A percentile compares a stretch with the other conserved stretches of the same genome.
phyloP scores from a whole-genome alignment of 2,113 vertebrate species.

The Tragelaphus strepsiceros region DNA sequence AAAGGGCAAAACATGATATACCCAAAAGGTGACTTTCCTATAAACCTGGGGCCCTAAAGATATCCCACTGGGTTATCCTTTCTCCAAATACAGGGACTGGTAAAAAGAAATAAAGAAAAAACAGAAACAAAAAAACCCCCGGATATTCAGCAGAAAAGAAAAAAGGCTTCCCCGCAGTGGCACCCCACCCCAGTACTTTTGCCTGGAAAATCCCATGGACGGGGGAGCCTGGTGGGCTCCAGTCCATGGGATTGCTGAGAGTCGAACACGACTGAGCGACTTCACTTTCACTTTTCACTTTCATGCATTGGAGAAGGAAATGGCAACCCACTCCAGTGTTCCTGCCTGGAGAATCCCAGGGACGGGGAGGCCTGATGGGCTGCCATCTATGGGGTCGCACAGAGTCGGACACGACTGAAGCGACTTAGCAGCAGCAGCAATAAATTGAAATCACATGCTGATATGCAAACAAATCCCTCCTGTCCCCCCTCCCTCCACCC shows the following conservation, averaged over 20 bases:
- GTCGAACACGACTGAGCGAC: no score
- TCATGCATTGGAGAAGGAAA: no score
- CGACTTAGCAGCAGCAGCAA: background rate
- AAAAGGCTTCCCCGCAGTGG: background rate
- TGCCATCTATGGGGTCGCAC: no score
- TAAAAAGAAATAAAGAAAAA: background rate
- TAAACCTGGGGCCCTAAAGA: background rate
- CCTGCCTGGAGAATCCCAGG: no score
- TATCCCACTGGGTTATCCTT: background rate
- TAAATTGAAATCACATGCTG: background rate
- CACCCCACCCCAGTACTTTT: no score
- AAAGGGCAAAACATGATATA: background rate
- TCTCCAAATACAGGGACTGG: background rate
- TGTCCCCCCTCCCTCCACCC: rapidly evolving
- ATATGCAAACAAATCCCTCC: background rate
- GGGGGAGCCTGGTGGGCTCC: no score
- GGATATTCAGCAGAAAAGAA: background rate
- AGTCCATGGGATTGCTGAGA: no score
- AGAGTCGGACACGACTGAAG: no score
- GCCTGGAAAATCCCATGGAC: no score
- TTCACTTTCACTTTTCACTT: no score
- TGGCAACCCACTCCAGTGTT: no score
- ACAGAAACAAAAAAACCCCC: background rate
- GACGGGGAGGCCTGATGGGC: no score
- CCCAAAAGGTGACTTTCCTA: background rate